Conservation (phyloP, 1,140 invertebrate species). For the Notospermus geniculatus region DNA sequence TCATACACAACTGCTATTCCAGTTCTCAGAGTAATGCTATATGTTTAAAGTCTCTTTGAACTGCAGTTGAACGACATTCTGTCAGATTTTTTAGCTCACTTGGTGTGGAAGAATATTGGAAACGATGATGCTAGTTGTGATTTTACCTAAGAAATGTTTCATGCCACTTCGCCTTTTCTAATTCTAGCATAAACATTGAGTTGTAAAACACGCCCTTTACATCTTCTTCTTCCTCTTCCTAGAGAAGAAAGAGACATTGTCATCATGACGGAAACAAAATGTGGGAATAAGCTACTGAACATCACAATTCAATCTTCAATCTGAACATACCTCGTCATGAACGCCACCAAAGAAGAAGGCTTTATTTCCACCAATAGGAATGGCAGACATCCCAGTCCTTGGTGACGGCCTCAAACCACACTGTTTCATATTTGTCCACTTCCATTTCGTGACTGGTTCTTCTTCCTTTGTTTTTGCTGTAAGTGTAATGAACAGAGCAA, state of each 20-base stretch:
- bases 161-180: constrained; percentile 73
- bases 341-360: constrained; percentile 79
- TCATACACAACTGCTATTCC: too few relatives aligned
- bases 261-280: too few relatives aligned
- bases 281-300: too few relatives aligned
- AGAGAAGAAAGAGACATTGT: too few relatives aligned
- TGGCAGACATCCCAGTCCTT: constrained; percentile 66
- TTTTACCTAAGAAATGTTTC: constrained; percentile 41
- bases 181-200: constrained; percentile 74
- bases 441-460: constrained; percentile 63
- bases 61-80: too few relatives aligned
- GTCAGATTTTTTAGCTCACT: too few relatives aligned
- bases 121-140: constrained; percentile 3
- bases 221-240: constrained; percentile 72
- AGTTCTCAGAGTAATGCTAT: too few relatives aligned
- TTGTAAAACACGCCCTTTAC: constrained; percentile 79
- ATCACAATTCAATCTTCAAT: constrained; percentile 2
- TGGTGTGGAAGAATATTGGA: too few relatives aligned
- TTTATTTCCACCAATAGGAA: constrained; percentile 59
- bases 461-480: constrained; percentile 33
- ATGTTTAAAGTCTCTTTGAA: too few relatives aligned
- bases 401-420: constrained; percentile 66
- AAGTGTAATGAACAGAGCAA: neutral
- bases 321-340: constrained; percentile 59
- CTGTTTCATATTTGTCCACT: constrained; percentile 72